Conservation (phyloP, 2,797 vertebrate species). For the Mormyrops boulengeri region DNA sequence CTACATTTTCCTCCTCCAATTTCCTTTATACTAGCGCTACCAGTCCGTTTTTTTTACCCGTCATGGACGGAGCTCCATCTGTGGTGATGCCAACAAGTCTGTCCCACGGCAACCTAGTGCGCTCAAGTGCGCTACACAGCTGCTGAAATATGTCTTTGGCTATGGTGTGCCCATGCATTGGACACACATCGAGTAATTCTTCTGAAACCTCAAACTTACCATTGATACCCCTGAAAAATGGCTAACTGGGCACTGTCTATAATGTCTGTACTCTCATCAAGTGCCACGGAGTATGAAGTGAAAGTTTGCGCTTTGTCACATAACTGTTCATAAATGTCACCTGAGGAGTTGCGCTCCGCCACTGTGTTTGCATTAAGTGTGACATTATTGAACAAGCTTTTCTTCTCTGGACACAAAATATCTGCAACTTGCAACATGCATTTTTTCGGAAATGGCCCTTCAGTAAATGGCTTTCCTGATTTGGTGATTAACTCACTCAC, state of each 20-base stretch:
- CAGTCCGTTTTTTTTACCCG: too few relatives aligned
- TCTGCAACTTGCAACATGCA: conserved; percentile 28
- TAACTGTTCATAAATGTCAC: conserved; percentile 2
- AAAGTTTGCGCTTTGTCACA: neutral
- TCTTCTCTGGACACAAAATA: conserved; percentile 30
- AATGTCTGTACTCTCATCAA: neutral
- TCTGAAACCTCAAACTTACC: neutral
- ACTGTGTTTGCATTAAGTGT: conserved; percentile 3
- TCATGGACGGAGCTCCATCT: too few relatives aligned
- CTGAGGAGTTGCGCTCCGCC: neutral
- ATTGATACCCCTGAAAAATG: neutral
- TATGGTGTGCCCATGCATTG: neutral
- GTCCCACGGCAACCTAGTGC: too few relatives aligned
- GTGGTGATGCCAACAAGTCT: too few relatives aligned
- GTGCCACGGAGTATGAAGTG: neutral
- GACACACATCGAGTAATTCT: neutral
- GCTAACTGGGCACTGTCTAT: neutral
- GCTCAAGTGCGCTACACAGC: too few relatives aligned
- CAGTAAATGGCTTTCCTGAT: conserved; percentile 30
- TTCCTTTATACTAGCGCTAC: too few relatives aligned
- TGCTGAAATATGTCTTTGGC: neutral
- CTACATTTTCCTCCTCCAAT: too few relatives aligned
- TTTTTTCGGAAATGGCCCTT: conserved; percentile 30
- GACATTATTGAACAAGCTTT: conserved; percentile 21
- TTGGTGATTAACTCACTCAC: conserved; percentile 33